Conservation (phyloP, 1,140 invertebrate genomes). For the Psilanteris sp. region DNA sequence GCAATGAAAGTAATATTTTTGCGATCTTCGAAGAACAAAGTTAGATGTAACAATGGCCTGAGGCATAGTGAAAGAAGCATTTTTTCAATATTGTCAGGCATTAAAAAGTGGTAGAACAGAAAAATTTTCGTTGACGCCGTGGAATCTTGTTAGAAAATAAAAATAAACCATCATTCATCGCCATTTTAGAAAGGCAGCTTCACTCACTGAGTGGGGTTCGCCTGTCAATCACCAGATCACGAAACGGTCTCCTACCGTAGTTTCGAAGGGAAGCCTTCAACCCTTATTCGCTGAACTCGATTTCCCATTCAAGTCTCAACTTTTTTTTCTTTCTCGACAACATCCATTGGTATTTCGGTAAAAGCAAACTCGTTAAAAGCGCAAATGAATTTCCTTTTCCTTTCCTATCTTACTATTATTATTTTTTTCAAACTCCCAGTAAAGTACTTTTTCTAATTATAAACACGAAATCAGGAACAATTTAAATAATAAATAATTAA, state of each 20-base stretch:
- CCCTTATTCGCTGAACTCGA: slow-evolving; percentile 70
- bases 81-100: neutral
- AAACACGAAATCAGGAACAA: slow-evolving; percentile 1
- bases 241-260: slow-evolving; percentile 64
- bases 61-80: too few species aligned
- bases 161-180: slow-evolving; percentile 75
- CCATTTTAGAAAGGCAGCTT: slow-evolving; percentile 71
- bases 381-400: slow-evolving; percentile 55
- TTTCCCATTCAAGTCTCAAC: slow-evolving; percentile 63
- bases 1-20: too few species aligned
- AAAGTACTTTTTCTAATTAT: slow-evolving; percentile 8
- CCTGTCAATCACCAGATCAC: slow-evolving; percentile 76
- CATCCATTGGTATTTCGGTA: slow-evolving; percentile 60
- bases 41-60: too few species aligned
- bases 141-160: slow-evolving; percentile 65
- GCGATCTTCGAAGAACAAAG: too few species aligned
- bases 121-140: slow-evolving; percentile 15
- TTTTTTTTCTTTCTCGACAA: slow-evolving; percentile 50
- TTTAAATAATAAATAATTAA: neutral
- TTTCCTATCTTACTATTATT: slow-evolving; percentile 4
- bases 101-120: neutral
- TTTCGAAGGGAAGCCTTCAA: slow-evolving; percentile 64
- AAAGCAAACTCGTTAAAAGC: slow-evolving; percentile 65
- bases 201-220: slow-evolving; percentile 65
- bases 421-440: neutral